Evolutionary conservation across 35 echinoderm and acorn worm genomes (phyloP), one percentile per base, ranked within the genome.

Genomic region (Apostichopus japonicus): DNA sequence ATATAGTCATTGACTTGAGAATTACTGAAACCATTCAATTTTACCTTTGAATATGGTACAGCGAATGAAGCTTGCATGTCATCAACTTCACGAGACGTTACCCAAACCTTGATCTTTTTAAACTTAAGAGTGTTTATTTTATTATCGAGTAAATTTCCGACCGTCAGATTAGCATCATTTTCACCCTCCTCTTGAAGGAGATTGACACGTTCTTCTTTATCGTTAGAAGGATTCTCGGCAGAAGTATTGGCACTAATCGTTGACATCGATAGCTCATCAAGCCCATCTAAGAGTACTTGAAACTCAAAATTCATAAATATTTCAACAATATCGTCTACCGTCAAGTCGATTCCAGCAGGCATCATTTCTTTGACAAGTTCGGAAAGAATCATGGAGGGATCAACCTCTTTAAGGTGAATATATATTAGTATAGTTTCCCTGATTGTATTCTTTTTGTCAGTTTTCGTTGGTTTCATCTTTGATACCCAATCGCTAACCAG

Each of bases 41-140:
- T 89, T 1, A 89, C 25, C 53, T 72, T 89, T 25, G 62, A 9
- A 65, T 89, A 72, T 13, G 86, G 86, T 4, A 52, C 17, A 11
- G 61, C 22, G 72, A 89, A 89, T 7, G 13, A 16, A 17, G 61
- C 14, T 8, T 89, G 52, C 61, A 75, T 75, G 27, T 89, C 61
- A 89, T 89, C 86, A 24, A 89, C 67, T 56, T 89, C 86, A n/a
- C 86, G 56, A 6, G 86, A 89, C 0, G 86, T 89, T 24, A 89
- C 86, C 86, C 86, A 89, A 6, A 89, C 86, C 23, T 58, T 84
- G 17, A 84, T 21, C 33, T n/a, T 11, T 13, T n/a, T n/a, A 23
- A 19, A 73, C 21, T 13, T 73, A 23, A 19, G 5, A 13, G 21
- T 73, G 71, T 73, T 73, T n/a, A 73, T 73, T 19, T 15, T 6